Base-by-base conservation (phyloP, 2,113 vertebrate genomes). In the Thomomys bottae region DNA sequence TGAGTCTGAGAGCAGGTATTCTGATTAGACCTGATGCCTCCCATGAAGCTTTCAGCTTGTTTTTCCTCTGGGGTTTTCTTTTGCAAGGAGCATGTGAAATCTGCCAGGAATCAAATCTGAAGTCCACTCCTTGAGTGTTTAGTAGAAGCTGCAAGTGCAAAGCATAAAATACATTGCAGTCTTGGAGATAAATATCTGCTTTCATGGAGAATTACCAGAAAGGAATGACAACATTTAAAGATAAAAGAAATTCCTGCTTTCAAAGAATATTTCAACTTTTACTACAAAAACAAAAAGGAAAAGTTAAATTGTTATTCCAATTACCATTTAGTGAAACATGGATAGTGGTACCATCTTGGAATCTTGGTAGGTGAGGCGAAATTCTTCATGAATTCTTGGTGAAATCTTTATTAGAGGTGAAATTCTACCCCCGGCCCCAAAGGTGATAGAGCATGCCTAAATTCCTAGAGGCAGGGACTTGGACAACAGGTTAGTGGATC, bases 41-140 rank as follows among this genome's bases (percentile, higher is more conserved):
- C 79, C 14, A 28, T 49, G 30, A 80, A 40, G 80, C 54, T 78
- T 70, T 78, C 59, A 76, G 78, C 32, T 8, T 14, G 42, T 9
- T 66, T 90, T 64, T 72, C 91, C 86, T 77, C 87, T 73, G 23
- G 83, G 85, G 54, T 36, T 93, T 91, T 89, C 85, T 78, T 83
- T 73, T 40, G 76, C 75, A 75, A 20, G 57, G 83, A 72, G 72
- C 86, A 88, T 88, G 73, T 92, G 36, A 84, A 96, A 84, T 61
- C 79, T 75, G 90, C 73, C 78, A 96, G 70, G 92, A 94, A 84
- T 83, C 85, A 72, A 86, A 90, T 84, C 0, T 70, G 79, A 92
- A 89, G 89, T 87, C 92, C 64, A 73, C 30, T 90, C 49, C 72
- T 71, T 38, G 26, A 3, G 21, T 91, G 68, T 45, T 88, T 45